These are phyloP conservation scores for Apteryx mantelli DNA, from an alignment of 2,113 vertebrate species.

Conservation along the genomic window DNA sequence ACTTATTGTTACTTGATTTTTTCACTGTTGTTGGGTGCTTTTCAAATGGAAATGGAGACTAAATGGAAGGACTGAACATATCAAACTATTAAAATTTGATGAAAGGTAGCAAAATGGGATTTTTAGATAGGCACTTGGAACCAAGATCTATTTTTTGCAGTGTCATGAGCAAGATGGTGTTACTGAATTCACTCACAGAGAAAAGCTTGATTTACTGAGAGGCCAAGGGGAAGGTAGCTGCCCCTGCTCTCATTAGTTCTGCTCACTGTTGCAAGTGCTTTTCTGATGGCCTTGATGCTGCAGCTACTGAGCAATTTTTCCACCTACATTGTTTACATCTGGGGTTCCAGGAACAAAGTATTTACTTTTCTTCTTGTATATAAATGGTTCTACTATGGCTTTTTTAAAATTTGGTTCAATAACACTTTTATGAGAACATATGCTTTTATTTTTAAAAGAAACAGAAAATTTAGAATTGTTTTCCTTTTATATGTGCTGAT, in stretches of 20 bases:
- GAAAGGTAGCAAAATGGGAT: neutral
- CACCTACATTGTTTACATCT: neutral
- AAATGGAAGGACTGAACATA: neutral
- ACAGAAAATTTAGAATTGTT: neutral
- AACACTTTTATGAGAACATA: neutral
- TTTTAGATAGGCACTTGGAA: neutral
- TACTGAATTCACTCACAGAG: neutral
- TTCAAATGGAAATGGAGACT: neutral
- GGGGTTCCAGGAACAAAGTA: neutral
- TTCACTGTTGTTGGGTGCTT: neutral
- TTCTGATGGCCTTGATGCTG: neutral
- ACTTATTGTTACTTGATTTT: neutral
- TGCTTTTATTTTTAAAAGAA: neutral
- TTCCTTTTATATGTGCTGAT: neutral
- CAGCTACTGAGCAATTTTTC: neutral
- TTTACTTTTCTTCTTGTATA: neutral
- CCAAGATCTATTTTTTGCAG: neutral
- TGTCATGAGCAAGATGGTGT: neutral
- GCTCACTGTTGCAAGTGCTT: neutral
- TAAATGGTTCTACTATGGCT: neutral
- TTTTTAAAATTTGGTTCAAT: neutral
- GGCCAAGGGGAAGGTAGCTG: neutral
- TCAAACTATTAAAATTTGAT: neutral
- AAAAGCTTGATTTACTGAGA: neutral
- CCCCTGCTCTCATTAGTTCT: neutral